Evolutionary conservation across 2,797 vertebrate genomes (phyloP), one percentile per base, ranked within the genome.

Genomic region (Chelon auratus): DNA sequence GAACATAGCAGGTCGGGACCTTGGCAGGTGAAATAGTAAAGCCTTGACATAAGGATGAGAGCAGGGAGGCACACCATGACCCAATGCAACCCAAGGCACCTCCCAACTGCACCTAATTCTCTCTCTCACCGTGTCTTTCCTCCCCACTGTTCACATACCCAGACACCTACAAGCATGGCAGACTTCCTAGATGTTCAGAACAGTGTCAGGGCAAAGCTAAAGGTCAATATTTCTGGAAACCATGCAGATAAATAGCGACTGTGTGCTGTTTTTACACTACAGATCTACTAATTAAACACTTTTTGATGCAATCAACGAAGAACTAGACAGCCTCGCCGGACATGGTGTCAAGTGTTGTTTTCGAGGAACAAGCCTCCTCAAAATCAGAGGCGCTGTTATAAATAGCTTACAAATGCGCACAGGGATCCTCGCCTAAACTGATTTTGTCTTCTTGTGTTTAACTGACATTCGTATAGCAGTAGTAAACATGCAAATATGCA

Each of bases 41-140:
- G 72, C 79, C 84, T 62, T 85, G 88, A 87, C 90, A 91, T 89
- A 91, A 85, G 92, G 91, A 75, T 66, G 84, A 81, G 87, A 84
- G 90, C 82, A 47, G 89, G 91, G 87, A 86, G 84, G 83, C 90
- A 48, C 86, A 62, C 81, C 82, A 83, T 45, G 80, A 82, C 68
- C 75, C 72, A 51, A 37, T 30, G 80, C 68, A 72, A 77, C 83
- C 80, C 71, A 65, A 78, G 75, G 83, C 80, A 77, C 85, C 84
- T 81, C 83, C 86, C 81, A 78, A 76, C 81, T 70, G 72, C 76
- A 81, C 75, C 78, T 85, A 67, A 82, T 89, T 88, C 88, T 86
- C 83, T 80, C 75, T 71, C 87, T 87, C 80, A n/a, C 87, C 51
- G 73, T 72, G 81, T 37, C 86, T 74, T 47, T 70, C 81, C 59